phyloP scores from a whole-genome alignment of 1,140 invertebrate genomes.

The Galendromus occidentalis region DNA sequence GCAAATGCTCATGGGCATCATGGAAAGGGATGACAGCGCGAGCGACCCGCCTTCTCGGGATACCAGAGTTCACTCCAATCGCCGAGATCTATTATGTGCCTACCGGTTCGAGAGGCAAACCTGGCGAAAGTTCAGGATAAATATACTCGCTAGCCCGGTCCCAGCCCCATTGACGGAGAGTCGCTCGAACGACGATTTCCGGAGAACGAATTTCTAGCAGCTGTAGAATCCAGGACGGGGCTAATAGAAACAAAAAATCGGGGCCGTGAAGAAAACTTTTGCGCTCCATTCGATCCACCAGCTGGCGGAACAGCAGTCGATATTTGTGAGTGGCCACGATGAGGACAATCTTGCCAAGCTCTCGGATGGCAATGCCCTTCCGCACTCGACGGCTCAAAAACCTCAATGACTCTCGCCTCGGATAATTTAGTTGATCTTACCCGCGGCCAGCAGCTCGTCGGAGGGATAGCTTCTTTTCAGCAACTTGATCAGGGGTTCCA shows the following conservation, averaged over 20 bases:
- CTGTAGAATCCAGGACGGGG: conserved; percentile 39
- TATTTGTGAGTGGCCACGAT: conserved; percentile 35
- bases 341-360: conserved; percentile 18
- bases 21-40: conserved; percentile 38
- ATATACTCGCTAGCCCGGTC: neutral
- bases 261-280: conserved; percentile 42
- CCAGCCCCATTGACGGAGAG: neutral
- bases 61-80: conserved; percentile 43
- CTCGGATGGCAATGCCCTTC: conserved; percentile 12
- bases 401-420: neutral
- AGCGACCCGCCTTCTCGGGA: conserved; percentile 43
- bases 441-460: conserved; percentile 10
- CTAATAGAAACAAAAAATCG: conserved; percentile 47
- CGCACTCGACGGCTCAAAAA: neutral
- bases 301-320: conserved; percentile 36
- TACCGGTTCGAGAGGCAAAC: neutral
- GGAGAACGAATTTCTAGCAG: conserved; percentile 37
- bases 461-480: neutral
- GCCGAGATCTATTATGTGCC: conserved; percentile 7
- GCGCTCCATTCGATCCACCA: conserved; percentile 37
- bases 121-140: neutral
- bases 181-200: conserved; percentile 29
- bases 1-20: conserved; percentile 19
- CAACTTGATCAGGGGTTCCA: conserved; percentile 10
- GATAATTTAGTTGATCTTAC: neutral